A percentile compares a stretch with the other conserved stretches of the same genome.
Evolutionary conservation across 2,113 vertebrate genomes (phyloP).

Genomic region (Nymphicus hollandicus): DNA sequence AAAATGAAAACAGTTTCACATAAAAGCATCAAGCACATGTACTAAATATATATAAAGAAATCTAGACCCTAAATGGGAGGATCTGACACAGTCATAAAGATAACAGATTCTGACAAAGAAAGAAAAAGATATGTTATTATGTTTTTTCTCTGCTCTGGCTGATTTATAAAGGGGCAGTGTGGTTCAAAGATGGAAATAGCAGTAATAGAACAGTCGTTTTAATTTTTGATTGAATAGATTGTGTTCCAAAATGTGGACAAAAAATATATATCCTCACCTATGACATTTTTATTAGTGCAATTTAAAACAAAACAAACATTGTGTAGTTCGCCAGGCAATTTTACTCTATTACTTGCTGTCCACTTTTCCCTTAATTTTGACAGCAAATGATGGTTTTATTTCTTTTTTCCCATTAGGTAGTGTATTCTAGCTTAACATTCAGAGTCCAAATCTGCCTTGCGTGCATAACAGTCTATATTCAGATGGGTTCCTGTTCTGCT

Average conservation of each 20-base stretch:
- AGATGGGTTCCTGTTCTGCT: not conserved
- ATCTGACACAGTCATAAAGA: not conserved
- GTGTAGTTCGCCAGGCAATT: not conserved
- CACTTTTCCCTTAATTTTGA: not conserved
- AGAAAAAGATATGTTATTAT: not conserved
- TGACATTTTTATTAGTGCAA: not conserved
- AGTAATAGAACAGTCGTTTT: not conserved
- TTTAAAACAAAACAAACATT: not conserved
- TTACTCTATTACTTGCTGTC: not conserved
- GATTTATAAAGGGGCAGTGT: not conserved
- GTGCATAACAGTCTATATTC: not conserved
- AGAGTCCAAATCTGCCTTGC: not conserved
- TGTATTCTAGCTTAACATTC: not conserved
- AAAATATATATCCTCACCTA: not conserved
- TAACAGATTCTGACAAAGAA: not conserved
- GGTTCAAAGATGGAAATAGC: not conserved
- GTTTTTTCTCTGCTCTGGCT: not conserved
- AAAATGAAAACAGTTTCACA: conserved; percentile 40
- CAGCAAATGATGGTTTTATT: not conserved
- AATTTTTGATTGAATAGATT: conserved; percentile 1
- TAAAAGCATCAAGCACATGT: conserved; percentile 14
- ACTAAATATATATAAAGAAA: not conserved
- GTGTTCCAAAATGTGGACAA: not conserved
- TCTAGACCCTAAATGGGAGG: not conserved
- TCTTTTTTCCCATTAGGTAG: not conserved